A percentile compares a stretch with the other conserved stretches of the same genome.
These are phyloP conservation scores for Cyrtodaria siliqua DNA, from an alignment of 2,888 invertebrate species.

Conservation along the genomic window DNA sequence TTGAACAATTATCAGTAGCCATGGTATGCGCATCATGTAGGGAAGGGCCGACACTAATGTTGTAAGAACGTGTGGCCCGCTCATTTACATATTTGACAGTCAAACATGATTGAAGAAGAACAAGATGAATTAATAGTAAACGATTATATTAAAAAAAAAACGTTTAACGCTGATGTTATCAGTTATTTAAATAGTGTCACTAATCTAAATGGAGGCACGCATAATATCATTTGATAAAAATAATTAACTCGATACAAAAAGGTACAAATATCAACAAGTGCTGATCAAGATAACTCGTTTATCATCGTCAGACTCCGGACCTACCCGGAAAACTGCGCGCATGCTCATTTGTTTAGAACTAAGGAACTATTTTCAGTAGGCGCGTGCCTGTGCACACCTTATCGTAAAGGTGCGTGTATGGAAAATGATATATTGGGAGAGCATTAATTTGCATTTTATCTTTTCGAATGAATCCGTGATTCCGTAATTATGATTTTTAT, in stretches of 20 bases:
- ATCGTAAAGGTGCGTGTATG: background rate
- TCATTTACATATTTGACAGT: no score
- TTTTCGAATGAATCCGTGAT: constrained; percentile 18
- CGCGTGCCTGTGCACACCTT: constrained; percentile 19
- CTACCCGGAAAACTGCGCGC: constrained; percentile 17
- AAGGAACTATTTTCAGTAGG: background rate
- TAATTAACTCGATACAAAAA: background rate
- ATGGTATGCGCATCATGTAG: no score
- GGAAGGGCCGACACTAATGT: no score
- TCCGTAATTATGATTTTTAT: constrained; percentile 30
- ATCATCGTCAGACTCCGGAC: constrained; percentile 32
- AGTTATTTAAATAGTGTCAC: no score
- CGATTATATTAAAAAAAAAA: no score
- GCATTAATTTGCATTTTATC: constrained; percentile 7
- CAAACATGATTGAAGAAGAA: no score
- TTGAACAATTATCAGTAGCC: no score
- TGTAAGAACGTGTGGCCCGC: no score
- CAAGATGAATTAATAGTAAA: no score
- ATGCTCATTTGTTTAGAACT: constrained; percentile 26
- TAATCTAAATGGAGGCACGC: no score
- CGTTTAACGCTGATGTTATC: no score
- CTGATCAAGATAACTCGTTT: constrained; percentile 9
- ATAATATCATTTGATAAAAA: background rate
- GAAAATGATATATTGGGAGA: constrained; percentile 8
- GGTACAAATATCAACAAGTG: background rate